Conservation (phyloP, 2,113 vertebrate genomes). For the Labeo rohita region DNA sequence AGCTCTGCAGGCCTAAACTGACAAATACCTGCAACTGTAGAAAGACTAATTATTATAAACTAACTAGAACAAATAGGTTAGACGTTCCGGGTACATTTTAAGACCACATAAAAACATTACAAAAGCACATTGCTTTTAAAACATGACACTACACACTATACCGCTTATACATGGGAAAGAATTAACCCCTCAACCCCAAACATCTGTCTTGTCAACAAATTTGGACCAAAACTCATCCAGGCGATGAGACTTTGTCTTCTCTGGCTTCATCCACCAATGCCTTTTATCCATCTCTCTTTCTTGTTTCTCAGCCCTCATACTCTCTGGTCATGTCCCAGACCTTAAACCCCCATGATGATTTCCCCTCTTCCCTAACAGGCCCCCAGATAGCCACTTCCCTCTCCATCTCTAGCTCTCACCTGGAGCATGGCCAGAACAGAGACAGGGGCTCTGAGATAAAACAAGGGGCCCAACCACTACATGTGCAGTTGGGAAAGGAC, state of each 20-base stretch:
- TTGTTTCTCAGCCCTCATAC: constrained; percentile 1
- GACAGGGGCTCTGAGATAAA: constrained; percentile 10
- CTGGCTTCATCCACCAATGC: constrained; percentile 37
- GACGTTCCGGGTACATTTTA: background rate
- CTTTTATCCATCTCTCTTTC: constrained; percentile 8
- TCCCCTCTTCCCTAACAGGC: constrained; percentile 54
- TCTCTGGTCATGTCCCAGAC: constrained; percentile 14
- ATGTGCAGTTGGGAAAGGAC: background rate
- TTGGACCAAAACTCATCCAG: background rate
- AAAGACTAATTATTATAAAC: background rate
- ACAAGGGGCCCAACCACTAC: background rate
- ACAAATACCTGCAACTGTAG: background rate
- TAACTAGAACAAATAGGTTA: background rate
- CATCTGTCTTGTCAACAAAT: constrained; percentile 37
- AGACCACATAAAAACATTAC: background rate
- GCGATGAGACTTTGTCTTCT: constrained; percentile 23
- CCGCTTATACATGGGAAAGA: constrained; percentile 17
- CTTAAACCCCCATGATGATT: constrained; percentile 56
- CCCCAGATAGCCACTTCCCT: constrained; percentile 16
- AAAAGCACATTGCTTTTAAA: too few species aligned
- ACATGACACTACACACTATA: background rate
- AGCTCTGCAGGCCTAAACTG: too few species aligned
- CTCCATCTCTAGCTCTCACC: constrained; percentile 51
- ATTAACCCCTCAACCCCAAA: constrained; percentile 36
- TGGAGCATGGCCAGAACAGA: constrained; percentile 64